Base-by-base conservation (phyloP, 2,113 vertebrate genomes). In the Psilopogon haemacephalus region DNA sequence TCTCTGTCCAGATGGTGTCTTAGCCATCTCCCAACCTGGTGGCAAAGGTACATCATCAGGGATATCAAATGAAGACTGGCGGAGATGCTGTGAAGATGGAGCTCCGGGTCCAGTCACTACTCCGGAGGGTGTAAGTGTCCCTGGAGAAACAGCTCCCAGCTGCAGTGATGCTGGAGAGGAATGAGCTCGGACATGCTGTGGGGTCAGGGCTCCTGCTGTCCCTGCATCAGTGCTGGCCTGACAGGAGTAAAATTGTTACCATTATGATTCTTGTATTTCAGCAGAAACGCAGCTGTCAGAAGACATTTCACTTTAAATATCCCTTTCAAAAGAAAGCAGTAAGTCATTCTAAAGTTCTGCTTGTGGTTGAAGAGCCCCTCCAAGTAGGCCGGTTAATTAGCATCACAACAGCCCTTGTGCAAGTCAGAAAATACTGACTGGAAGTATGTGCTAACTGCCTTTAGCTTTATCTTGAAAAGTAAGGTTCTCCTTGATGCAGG, bases 1-100 rank as follows among this genome's bases (percentile, higher is more conserved):
- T 98, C 99, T 98, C 98, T 99, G 99, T 56, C 99, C 99, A 30
- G 99, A 99, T 27, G 98, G 94, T 3, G 99, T 99, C 97, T 99
- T 99, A 42, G 99, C 99, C 99, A 99, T 99, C 97, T 99, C 99
- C 99, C 99, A 99, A 13, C 99, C 99, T 3, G 98, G 98, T 9
- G 99, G 99, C 93, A 99, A 97, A 58, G 99, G 99, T 37, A 99
- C 97, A 27, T 99, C 99, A 37, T 99, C 99, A 2, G 99, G 98
- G 85, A 99, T 99, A 97, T 99, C 99, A 87, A 98, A 99, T 1
- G 99, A 99, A n/a, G 99, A 98, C 96, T 99, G 99, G n/a, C 99
- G 98, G 72, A 99, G 98, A 92, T 99, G 99, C 23, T 99, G 98
- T 42, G 97, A 96, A 46, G 98, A 96, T 18, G 98, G 97, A 52